Percentiles rank a stretch among this genome's conserved stretches.
Evolutionary conservation across 2,797 vertebrate genomes (phyloP).

Genomic region (Cottoperca gobio): DNA sequence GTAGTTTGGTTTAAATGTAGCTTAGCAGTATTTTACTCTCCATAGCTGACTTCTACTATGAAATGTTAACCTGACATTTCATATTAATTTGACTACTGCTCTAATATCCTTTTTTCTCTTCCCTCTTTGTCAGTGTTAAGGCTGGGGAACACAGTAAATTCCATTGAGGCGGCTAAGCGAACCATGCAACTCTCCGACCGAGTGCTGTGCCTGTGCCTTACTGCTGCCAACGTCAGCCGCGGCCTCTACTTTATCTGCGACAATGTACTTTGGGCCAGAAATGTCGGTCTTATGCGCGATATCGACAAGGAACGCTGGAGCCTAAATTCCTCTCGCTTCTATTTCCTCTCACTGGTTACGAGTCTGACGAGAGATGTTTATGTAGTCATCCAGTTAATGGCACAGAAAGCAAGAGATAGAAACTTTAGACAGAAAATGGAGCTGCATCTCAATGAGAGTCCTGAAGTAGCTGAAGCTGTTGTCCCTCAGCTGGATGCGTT

Average conservation of each 20-base stretch:
- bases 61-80: conserved; percentile 40
- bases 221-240: conserved; percentile 88
- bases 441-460: conserved; percentile 54
- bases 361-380: conserved; percentile 89
- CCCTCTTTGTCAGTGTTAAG: conserved; percentile 90
- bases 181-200: conserved; percentile 83
- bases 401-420: conserved; percentile 71
- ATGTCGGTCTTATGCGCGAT: conserved; percentile 80
- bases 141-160: conserved; percentile 90
- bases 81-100: conserved; percentile 41
- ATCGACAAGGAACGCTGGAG: conserved; percentile 89
- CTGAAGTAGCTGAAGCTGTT: conserved; percentile 65
- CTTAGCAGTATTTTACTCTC: not conserved
- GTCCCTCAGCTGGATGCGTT: conserved; percentile 84
- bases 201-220: conserved; percentile 89
- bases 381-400: conserved; percentile 85
- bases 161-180: conserved; percentile 88
- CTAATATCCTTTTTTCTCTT: conserved; percentile 50
- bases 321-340: conserved; percentile 85
- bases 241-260: conserved; percentile 93
- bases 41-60: not conserved
- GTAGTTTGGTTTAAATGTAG: not conserved
- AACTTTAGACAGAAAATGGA: conserved; percentile 66
- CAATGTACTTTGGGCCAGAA: conserved; percentile 89
- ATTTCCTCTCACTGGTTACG: conserved; percentile 89